A percentile compares a stretch with the other conserved stretches of the same genome.
phyloP scores from a whole-genome alignment of 2,797 vertebrate species.

The Melanogrammus aeglefinus region DNA sequence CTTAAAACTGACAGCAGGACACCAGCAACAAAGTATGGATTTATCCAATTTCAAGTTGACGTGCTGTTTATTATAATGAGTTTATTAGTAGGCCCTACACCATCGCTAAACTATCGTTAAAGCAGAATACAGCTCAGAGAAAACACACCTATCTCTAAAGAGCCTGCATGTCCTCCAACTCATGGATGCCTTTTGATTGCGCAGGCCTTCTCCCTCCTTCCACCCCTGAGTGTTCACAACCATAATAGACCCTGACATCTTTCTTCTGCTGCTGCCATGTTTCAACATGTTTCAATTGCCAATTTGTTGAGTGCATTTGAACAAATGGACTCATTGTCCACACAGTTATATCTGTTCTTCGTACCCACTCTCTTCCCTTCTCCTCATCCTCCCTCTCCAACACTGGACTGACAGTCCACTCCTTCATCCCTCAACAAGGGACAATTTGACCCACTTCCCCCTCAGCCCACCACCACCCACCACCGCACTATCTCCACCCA shows the following conservation, averaged over 20 bases:
- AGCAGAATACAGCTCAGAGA: neutral
- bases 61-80: neutral
- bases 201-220: neutral
- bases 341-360: neutral
- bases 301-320: neutral
- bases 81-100: neutral
- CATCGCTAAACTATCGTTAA: neutral
- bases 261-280: neutral
- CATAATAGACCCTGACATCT: neutral
- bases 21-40: neutral
- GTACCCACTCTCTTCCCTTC: slow-evolving; percentile 2
- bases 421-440: slow-evolving; percentile 40
- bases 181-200: neutral
- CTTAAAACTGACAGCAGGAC: neutral
- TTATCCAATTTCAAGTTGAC: neutral
- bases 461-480: neutral
- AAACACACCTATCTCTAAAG: neutral
- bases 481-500: neutral
- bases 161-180: neutral
- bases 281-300: neutral
- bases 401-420: slow-evolving; percentile 6
- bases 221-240: neutral
- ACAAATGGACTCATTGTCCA: neutral
- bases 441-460: slow-evolving; percentile 41
- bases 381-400: slow-evolving; percentile 27